Percentiles rank a stretch among this genome's conserved stretches.
phyloP scores from a whole-genome alignment of 2,797 vertebrate species.

The Melanotaenia nigrans region DNA sequence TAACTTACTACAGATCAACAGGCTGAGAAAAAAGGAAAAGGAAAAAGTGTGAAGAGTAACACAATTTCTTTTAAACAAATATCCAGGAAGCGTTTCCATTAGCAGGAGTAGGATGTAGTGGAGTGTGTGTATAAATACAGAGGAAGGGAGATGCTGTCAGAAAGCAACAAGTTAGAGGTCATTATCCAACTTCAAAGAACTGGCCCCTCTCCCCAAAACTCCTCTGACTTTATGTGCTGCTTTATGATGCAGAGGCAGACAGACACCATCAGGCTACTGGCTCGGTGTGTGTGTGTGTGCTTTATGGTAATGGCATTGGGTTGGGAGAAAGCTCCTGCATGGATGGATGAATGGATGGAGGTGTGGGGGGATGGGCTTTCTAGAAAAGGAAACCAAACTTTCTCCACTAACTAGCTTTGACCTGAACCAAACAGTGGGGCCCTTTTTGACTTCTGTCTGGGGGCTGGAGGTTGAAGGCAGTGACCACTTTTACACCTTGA shows the following conservation, averaged over 20 bases:
- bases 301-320: slow-evolving; percentile 16
- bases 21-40: background rate
- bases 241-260: slow-evolving; percentile 72
- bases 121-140: slow-evolving; percentile 16
- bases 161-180: slow-evolving; percentile 77
- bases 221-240: slow-evolving; percentile 56
- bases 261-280: slow-evolving; percentile 50
- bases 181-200: slow-evolving; percentile 78
- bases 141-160: slow-evolving; percentile 26
- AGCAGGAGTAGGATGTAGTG: slow-evolving; percentile 13
- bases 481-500: slow-evolving; percentile 61
- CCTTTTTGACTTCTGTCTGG: slow-evolving; percentile 46
- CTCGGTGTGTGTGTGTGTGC: slow-evolving; percentile 5
- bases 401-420: slow-evolving; percentile 66
- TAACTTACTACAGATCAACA: slow-evolving; percentile 33
- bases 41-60: background rate
- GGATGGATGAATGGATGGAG: slow-evolving; percentile 9
- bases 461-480: slow-evolving; percentile 38
- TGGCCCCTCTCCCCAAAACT: slow-evolving; percentile 7
- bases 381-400: slow-evolving; percentile 58
- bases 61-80: background rate
- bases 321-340: slow-evolving; percentile 23
- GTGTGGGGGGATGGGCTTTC: slow-evolving; percentile 31
- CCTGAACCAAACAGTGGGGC: slow-evolving; percentile 64
- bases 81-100: slow-evolving; percentile 33